A percentile compares a stretch with the other conserved stretches of the same genome.
These are phyloP conservation scores for Gambusia holbrooki DNA, from an alignment of 2,113 vertebrate species.

Conservation along the genomic window DNA sequence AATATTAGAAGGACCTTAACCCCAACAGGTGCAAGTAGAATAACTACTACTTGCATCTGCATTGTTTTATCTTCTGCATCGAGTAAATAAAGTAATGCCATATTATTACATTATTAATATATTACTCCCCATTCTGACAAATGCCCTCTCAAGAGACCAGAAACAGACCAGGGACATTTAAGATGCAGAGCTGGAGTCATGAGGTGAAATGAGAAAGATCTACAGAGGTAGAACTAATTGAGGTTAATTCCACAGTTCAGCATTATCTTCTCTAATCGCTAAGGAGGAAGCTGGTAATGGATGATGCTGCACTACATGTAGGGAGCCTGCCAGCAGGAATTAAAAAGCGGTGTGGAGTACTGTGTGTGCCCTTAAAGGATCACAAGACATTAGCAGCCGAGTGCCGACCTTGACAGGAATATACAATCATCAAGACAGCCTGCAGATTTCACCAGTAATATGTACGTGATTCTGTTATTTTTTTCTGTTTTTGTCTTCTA, in stretches of 20 bases:
- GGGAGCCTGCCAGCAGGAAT: slow-evolving; percentile 65
- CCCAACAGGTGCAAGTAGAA: neutral
- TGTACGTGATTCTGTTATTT: slow-evolving; percentile 1
- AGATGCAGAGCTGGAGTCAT: slow-evolving; percentile 43
- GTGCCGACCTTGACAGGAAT: slow-evolving; percentile 55
- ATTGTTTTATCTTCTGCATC: neutral
- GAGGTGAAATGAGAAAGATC: slow-evolving; percentile 61
- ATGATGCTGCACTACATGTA: slow-evolving; percentile 76
- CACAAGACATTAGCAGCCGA: slow-evolving; percentile 72
- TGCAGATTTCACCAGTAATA: slow-evolving; percentile 2
- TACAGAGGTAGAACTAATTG: slow-evolving; percentile 79
- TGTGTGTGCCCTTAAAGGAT: slow-evolving; percentile 73
- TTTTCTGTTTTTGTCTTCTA: slow-evolving; percentile 2
- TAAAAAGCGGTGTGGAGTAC: slow-evolving; percentile 39
- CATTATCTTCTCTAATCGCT: slow-evolving; percentile 61
- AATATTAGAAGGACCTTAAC: neutral
- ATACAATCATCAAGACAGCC: slow-evolving; percentile 46
- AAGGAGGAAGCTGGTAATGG: slow-evolving; percentile 58
- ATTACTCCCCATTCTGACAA: slow-evolving; percentile 21
- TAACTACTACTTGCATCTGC: neutral
- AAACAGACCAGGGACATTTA: slow-evolving; percentile 30
- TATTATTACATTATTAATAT: neutral
- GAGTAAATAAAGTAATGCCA: slow-evolving; percentile 1
- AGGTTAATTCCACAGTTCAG: slow-evolving; percentile 81
- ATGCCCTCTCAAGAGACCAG: slow-evolving; percentile 31